Conservation (phyloP, 92 coral and sea anemone species). For the Zoanthus solanderi region DNA sequence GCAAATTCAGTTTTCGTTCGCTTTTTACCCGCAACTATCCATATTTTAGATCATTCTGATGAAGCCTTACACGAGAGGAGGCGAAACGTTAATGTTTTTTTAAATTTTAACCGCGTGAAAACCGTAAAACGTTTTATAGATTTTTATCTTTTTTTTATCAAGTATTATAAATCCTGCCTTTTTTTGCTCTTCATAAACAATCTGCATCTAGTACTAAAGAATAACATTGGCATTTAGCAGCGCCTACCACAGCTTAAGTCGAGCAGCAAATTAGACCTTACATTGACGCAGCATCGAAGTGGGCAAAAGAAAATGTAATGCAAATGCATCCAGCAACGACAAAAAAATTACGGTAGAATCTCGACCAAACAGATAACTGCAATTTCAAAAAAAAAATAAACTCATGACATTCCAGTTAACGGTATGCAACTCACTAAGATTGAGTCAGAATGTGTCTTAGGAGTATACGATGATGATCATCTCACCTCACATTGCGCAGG, state of each 20-base stretch:
- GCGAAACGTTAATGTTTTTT: too few species aligned
- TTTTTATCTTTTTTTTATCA: too few species aligned
- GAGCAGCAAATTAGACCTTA: constrained; percentile 5
- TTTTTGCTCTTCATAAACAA: constrained; percentile 40
- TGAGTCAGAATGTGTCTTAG: constrained; percentile 52
- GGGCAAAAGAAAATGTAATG: not conserved
- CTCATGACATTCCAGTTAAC: constrained; percentile 55
- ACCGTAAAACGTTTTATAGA: too few species aligned
- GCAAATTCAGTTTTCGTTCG: too few species aligned
- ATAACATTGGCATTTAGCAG: constrained; percentile 53
- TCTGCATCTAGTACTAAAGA: constrained; percentile 54
- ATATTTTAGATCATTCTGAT: too few species aligned
- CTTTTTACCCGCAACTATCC: too few species aligned
- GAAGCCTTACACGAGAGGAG: too few species aligned
- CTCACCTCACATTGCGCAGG: constrained; percentile 20
- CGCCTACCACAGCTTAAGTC: constrained; percentile 22
- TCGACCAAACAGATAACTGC: constrained; percentile 58
- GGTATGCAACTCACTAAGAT: constrained; percentile 49
- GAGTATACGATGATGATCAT: constrained; percentile 36
- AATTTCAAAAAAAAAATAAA: constrained; percentile 54
- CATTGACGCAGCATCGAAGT: not conserved
- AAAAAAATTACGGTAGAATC: constrained; percentile 44
- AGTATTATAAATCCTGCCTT: too few species aligned
- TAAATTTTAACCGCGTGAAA: too few species aligned
- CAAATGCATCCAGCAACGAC: constrained; percentile 59